phyloP scores from a whole-genome alignment of 2,888 invertebrate genomes.

The Tetranychus piercei region DNA sequence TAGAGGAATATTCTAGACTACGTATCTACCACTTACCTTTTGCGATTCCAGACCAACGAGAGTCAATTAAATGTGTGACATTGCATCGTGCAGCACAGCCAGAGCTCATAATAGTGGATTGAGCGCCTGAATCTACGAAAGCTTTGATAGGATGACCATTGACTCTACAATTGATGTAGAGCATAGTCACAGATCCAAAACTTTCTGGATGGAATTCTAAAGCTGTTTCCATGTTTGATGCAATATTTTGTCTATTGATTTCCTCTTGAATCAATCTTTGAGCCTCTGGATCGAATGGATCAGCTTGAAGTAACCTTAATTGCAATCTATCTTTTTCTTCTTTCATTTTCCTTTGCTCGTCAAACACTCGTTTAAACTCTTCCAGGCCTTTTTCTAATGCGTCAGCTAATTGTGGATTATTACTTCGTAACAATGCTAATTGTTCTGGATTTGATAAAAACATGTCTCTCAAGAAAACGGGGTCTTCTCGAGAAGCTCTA shows the following conservation, averaged over 20 bases:
- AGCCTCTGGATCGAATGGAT: constrained; percentile 87
- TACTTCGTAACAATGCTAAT: constrained; percentile 68
- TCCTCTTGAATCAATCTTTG: constrained; percentile 87
- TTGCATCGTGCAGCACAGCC: constrained; percentile 76
- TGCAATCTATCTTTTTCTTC: constrained; percentile 64
- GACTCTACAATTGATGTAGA: constrained; percentile 88
- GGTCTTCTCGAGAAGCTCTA: constrained; percentile 44
- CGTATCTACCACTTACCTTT: constrained; percentile 40
- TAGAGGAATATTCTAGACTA: neutral
- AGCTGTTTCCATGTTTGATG: constrained; percentile 94
- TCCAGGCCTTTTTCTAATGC: constrained; percentile 66
- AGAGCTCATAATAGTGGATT: constrained; percentile 94
- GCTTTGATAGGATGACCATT: constrained; percentile 93
- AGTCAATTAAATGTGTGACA: constrained; percentile 44
- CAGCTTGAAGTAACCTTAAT: constrained; percentile 69
- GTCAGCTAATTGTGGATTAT: constrained; percentile 78
- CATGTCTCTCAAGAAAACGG: constrained; percentile 63
- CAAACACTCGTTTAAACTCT: constrained; percentile 54
- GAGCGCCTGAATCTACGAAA: constrained; percentile 94
- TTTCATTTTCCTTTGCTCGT: constrained; percentile 60
- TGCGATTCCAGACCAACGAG: constrained; percentile 84
- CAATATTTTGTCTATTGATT: constrained; percentile 70
- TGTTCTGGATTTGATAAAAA: constrained; percentile 75
- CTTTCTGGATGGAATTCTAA: constrained; percentile 97
- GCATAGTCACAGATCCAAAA: constrained; percentile 91